Evolutionary conservation across 2,888 invertebrate genomes (phyloP).

Genomic region (Aquatica leii): DNA sequence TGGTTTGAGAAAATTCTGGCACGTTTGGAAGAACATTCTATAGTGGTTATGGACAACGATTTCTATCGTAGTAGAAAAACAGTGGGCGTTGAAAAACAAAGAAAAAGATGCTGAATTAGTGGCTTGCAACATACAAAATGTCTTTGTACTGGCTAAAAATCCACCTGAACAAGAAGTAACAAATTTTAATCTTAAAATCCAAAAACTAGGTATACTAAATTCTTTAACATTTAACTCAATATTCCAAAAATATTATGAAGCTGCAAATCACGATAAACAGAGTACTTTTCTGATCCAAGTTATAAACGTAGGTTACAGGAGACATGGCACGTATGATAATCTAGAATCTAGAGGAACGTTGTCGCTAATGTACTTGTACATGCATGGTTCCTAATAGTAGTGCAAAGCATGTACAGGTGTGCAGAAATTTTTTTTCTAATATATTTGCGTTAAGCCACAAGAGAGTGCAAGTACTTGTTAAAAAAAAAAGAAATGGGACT

Average conservation of each 20-base stretch:
- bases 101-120: constrained; percentile 19
- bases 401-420: not conserved
- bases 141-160: constrained; percentile 28
- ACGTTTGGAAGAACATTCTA: too few species aligned
- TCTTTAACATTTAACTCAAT: constrained; percentile 12
- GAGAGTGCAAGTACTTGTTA: too few species aligned
- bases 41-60: too few species aligned
- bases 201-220: too few species aligned
- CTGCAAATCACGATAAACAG: constrained; percentile 4
- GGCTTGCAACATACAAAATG: too few species aligned
- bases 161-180: constrained; percentile 20
- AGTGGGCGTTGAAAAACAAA: too few species aligned
- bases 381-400: constrained; percentile 3
- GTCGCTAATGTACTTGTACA: not conserved
- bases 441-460: constrained; percentile 9
- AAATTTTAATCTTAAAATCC: too few species aligned
- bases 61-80: too few species aligned
- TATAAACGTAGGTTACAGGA: constrained; percentile 7
- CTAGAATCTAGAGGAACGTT: constrained; percentile 3
- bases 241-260: constrained; percentile 13
- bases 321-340: constrained; percentile 11
- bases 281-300: constrained; percentile 15
- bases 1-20: too few species aligned
- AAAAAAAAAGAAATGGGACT: not conserved
- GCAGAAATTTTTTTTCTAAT: not conserved